Conservation (phyloP, 2,113 vertebrate species). For the Atractosteus spatula region DNA sequence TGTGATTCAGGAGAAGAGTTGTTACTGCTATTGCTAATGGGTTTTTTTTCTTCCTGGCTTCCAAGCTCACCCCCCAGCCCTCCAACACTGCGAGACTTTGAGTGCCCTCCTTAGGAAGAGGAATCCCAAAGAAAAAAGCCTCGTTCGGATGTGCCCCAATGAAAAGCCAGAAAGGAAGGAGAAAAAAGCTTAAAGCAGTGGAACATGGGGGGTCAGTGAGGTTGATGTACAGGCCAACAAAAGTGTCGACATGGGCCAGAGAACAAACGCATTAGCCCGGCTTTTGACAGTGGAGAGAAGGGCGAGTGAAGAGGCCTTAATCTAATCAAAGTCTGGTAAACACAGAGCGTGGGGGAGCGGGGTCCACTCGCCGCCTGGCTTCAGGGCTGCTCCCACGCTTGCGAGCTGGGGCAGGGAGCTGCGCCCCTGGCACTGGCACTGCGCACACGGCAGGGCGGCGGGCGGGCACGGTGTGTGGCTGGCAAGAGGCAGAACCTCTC, state of each 20-base stretch:
- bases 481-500: no score
- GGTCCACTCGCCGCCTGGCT: not conserved
- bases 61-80: not conserved
- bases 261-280: constrained; percentile 42
- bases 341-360: not conserved
- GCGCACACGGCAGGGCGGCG: not conserved
- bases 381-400: not conserved
- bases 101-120: not conserved
- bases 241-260: constrained; percentile 40
- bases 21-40: no score
- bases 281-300: constrained; percentile 32
- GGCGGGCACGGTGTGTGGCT: no score
- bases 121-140: not conserved
- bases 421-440: not conserved
- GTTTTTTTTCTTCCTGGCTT: no score
- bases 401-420: not conserved
- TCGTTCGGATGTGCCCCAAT: not conserved
- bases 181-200: constrained; percentile 12
- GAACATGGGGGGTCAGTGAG: constrained; percentile 45
- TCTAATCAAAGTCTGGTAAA: constrained; percentile 37
- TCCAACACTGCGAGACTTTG: not conserved
- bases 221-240: constrained; percentile 45
- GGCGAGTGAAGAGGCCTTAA: not conserved
- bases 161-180: not conserved
- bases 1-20: no score